These are phyloP conservation scores for Anthonomus grandis DNA, from an alignment of 1,140 invertebrate genomes.

Conservation along the genomic window DNA sequence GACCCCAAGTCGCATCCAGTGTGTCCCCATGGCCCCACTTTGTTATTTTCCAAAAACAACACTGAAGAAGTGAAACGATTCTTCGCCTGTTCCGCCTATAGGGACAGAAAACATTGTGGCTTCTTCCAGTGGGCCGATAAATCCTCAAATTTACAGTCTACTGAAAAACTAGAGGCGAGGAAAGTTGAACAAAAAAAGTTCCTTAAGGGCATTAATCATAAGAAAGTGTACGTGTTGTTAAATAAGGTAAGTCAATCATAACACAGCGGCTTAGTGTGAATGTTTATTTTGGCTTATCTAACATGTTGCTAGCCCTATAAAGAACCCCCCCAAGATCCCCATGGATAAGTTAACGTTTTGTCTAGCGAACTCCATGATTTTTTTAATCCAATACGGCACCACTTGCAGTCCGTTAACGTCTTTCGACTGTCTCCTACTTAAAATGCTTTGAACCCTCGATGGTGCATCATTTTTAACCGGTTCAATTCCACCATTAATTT, in stretches of 20 bases:
- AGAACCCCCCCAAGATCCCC: conserved; percentile 81
- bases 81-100: conserved; percentile 76
- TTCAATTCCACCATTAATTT: conserved; percentile 2
- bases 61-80: conserved; percentile 50
- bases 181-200: conserved; percentile 52
- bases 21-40: conserved; percentile 64
- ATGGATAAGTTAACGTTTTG: conserved; percentile 73
- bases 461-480: background rate
- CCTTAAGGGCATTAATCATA: conserved; percentile 51
- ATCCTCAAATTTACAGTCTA: conserved; percentile 48
- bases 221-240: conserved; percentile 53
- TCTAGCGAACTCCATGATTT: conserved; percentile 70
- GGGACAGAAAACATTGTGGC: conserved; percentile 69
- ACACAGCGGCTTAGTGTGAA: no score
- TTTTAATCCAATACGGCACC: conserved; percentile 51
- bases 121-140: conserved; percentile 61
- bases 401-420: no score
- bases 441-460: background rate
- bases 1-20: conserved; percentile 51
- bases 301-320: conserved; percentile 52
- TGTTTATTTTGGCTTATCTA: no score
- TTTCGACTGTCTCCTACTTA: no score
- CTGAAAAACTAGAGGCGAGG: conserved; percentile 53
- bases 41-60: conserved; percentile 60
- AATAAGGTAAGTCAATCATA: conserved; percentile 48